Conservation (phyloP, 2,113 vertebrate species). For the Marmota monax region DNA sequence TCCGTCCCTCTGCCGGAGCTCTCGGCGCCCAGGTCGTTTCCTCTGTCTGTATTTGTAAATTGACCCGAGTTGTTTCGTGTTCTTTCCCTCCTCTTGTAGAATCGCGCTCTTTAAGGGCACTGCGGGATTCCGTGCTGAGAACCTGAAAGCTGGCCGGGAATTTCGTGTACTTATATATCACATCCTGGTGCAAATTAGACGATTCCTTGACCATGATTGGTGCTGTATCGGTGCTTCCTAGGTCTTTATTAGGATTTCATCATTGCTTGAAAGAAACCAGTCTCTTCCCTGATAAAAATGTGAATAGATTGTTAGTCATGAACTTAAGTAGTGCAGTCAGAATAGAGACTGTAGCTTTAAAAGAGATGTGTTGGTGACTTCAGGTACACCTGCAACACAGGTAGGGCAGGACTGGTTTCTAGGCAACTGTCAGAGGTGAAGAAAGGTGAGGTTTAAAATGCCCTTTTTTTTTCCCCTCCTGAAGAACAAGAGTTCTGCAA, state of each 20-base stretch:
- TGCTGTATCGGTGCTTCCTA: slow-evolving; percentile 48
- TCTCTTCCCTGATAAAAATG: slow-evolving; percentile 79
- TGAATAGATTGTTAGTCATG: slow-evolving; percentile 84
- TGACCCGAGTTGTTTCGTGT: background rate
- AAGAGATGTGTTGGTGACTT: slow-evolving; percentile 82
- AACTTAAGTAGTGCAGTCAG: slow-evolving; percentile 77
- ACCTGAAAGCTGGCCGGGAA: background rate
- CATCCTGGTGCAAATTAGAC: slow-evolving; percentile 25
- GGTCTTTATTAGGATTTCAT: slow-evolving; percentile 79
- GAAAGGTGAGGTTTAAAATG: slow-evolving; percentile 83
- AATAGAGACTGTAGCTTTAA: slow-evolving; percentile 82
- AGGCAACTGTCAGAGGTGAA: slow-evolving; percentile 86
- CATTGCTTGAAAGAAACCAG: slow-evolving; percentile 80
- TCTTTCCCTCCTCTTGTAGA: background rate
- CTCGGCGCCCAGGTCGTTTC: background rate
- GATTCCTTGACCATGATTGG: slow-evolving; percentile 51
- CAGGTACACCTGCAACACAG: slow-evolving; percentile 85
- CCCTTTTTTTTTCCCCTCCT: slow-evolving; percentile 37
- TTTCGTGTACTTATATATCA: background rate
- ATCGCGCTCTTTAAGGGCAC: background rate
- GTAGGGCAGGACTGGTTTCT: slow-evolving; percentile 85
- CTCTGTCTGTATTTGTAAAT: background rate
- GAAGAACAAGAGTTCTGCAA: slow-evolving; percentile 57
- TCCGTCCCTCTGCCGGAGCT: background rate
- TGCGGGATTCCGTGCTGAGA: background rate